A percentile compares a stretch with the other conserved stretches of the same genome.
Conservation (phyloP, 2,797 vertebrate genomes). For the Sternotherus odoratus region DNA sequence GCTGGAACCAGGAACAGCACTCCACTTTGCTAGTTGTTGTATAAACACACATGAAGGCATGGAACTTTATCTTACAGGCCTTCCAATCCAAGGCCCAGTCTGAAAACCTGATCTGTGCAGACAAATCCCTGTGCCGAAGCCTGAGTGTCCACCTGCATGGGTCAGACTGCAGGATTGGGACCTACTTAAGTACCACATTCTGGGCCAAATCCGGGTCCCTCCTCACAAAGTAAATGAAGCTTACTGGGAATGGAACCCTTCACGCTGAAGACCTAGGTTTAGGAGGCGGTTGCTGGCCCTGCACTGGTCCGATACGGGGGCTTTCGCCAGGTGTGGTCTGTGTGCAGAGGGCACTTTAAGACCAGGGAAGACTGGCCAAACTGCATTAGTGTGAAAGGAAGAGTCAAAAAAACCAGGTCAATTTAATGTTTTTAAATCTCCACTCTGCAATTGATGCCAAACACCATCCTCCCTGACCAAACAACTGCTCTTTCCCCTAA, state of each 20-base stretch:
- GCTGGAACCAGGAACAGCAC: neutral
- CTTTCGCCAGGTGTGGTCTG: neutral
- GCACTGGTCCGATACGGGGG: neutral
- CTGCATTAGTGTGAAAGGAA: constrained; percentile 54
- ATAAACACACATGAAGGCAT: fast-evolving
- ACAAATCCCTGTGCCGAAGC: neutral
- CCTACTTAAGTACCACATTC: neutral
- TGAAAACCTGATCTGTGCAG: neutral
- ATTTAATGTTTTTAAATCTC: constrained; percentile 59
- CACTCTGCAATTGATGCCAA: constrained; percentile 63
- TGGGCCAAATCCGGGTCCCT: constrained; percentile 22
- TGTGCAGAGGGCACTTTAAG: constrained; percentile 16
- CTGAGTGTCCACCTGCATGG: constrained; percentile 1
- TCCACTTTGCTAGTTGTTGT: fast-evolving
- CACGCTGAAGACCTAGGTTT: constrained; percentile 45
- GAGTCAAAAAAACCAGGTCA: constrained; percentile 54
- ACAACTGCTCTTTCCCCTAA: constrained; percentile 58
- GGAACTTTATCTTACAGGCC: fast-evolving
- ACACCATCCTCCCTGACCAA: constrained; percentile 54
- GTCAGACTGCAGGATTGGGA: constrained; percentile 2
- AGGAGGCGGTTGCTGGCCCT: constrained; percentile 25
- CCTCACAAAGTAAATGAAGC: constrained; percentile 69
- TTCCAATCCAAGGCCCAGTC: neutral
- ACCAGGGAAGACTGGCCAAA: neutral
- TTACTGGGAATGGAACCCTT: constrained; percentile 14